These are phyloP conservation scores for Halcyon smyrnensis DNA, from an alignment of 2,797 vertebrate species.

Conservation along the genomic window DNA sequence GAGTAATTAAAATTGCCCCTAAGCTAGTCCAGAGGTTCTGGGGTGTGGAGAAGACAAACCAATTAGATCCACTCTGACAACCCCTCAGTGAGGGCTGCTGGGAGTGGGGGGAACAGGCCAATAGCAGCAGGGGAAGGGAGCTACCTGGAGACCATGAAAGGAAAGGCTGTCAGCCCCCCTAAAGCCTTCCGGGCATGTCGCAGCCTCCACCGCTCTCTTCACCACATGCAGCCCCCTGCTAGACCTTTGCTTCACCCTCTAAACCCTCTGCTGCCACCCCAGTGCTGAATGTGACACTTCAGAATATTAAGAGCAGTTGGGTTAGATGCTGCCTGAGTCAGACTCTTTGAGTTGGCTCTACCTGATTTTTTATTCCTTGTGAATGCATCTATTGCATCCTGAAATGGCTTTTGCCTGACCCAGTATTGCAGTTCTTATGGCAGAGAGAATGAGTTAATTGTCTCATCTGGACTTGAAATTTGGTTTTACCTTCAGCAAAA, in stretches of 20 bases:
- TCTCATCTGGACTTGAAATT: neutral
- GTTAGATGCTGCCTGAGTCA: neutral
- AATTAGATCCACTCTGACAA: neutral
- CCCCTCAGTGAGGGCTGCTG: neutral
- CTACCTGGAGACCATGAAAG: fast-evolving
- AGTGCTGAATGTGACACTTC: neutral
- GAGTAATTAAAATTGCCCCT: neutral
- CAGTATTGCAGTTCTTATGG: neutral
- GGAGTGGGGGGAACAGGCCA: neutral
- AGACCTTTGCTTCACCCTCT: neutral
- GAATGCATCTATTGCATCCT: neutral
- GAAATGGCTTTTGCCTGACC: neutral
- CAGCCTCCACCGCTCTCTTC: neutral
- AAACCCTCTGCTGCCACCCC: neutral
- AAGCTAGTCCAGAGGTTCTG: neutral
- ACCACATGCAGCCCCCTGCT: neutral
- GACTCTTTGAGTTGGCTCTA: neutral
- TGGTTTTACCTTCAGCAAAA: neutral
- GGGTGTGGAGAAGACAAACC: neutral
- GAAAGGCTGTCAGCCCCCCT: fast-evolving
- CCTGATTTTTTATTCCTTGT: fast-evolving
- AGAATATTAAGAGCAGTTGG: neutral
- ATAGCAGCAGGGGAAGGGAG: neutral
- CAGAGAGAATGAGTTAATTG: neutral
- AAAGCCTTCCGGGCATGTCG: neutral